Evolutionary conservation across 2,113 vertebrate genomes (phyloP).

Genomic region (Leptocoma aspasia): DNA sequence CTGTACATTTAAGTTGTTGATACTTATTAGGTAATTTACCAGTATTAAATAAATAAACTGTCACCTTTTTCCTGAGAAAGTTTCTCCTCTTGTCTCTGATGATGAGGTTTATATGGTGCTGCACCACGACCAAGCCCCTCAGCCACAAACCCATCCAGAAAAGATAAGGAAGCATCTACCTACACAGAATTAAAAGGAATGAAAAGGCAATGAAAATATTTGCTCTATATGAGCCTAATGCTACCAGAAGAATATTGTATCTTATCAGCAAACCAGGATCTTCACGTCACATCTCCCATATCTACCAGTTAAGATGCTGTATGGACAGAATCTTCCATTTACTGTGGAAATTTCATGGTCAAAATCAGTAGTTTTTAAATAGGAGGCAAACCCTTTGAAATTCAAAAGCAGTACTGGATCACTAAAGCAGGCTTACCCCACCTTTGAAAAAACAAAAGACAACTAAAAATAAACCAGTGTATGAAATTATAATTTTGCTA

Average conservation of each 20-base stretch:
- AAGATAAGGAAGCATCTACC: conserved; percentile 96
- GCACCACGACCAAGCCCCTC: conserved; percentile 86
- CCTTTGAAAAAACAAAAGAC: background rate
- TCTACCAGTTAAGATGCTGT: background rate
- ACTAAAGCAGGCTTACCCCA: background rate
- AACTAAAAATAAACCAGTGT: background rate
- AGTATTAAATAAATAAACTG: background rate
- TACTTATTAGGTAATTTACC: background rate
- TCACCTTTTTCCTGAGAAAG: conserved; percentile 88
- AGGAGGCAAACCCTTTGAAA: background rate
- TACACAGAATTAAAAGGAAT: conserved; percentile 43
- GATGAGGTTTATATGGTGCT: conserved; percentile 91
- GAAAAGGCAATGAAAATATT: background rate
- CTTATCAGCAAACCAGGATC: background rate
- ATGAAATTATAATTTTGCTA: background rate
- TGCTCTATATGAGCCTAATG: background rate
- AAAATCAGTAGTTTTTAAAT: background rate
- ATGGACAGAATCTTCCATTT: background rate
- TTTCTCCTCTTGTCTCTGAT: conserved; percentile 91
- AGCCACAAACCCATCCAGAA: conserved; percentile 94
- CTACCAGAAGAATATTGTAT: background rate
- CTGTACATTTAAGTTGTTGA: background rate
- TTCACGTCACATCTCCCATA: background rate
- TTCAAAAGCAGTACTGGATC: background rate
- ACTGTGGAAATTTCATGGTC: background rate